Evolutionary conservation across 2,113 vertebrate genomes (phyloP), one percentile per base, ranked within the genome.

Genomic region (Channa maculata): DNA sequence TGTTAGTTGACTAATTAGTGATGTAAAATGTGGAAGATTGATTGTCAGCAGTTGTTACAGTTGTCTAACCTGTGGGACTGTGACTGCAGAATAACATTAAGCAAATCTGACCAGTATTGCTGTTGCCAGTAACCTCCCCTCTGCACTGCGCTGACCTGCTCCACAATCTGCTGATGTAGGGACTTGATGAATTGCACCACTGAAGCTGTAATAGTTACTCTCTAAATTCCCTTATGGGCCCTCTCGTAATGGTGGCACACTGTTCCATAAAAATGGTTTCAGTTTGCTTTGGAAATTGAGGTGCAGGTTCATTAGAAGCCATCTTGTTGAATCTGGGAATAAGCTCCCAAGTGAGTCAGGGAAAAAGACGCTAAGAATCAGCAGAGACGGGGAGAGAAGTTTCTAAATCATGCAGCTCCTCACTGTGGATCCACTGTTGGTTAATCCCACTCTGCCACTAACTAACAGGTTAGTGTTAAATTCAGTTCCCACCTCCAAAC

Each of bases 221-320:
- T 44, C 72, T 50, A 41, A 75, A 89, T 77, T 89, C 88, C 88
- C 88, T 71, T 14, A 85, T 87, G 87, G 85, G 82, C 59, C 66
- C 41, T 44, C 67, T 68, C n/a, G 43, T 86, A 89, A 91, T 89
- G 76, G 86, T 59, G 46, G 52, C 65, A 87, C 78, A 79, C 67
- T 80, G 75, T 85, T 92, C 80, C 75, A 87, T 90, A 83, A 90
- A 90, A 90, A 85, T 71, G 54, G 24, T 24, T 24, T 73, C 80
- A 62, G 79, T 90, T 92, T 86, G 79, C 69, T 68, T 86, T 85
- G 72, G 76, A 90, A 91, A 86, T 83, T 62, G 89, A 87, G 79
- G 77, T 84, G 52, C 64, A 79, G 83, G 68, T 92, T 90, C 86
- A 92, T 90, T 88, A 92, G 85, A 75, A 77, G 43, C 49, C 51